phyloP scores from a whole-genome alignment of 2,113 vertebrate genomes.

The Rhinogobius similis region DNA sequence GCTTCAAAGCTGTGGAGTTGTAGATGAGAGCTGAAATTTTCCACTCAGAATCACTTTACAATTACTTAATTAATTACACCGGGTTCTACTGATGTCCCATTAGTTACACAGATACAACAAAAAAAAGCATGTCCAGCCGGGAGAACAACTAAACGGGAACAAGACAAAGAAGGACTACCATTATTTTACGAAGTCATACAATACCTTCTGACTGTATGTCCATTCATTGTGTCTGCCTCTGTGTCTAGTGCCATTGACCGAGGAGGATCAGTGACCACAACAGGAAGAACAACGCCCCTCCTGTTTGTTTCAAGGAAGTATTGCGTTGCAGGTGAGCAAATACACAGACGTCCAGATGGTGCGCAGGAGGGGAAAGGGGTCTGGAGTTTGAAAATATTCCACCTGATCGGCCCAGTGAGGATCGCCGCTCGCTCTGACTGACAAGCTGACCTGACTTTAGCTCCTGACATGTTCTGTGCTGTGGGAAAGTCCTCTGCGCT shows the following conservation, averaged over 20 bases:
- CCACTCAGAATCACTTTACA: too few relatives aligned
- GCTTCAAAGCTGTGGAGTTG: too few relatives aligned
- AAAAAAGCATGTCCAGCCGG: conserved; percentile 8
- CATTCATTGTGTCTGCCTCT: not conserved
- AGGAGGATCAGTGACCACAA: conserved; percentile 13
- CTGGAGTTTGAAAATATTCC: conserved; percentile 18
- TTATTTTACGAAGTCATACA: too few relatives aligned
- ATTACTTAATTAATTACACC: too few relatives aligned
- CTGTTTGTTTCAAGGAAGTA: conserved; percentile 47
- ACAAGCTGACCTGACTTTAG: conserved; percentile 16
- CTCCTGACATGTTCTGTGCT: conserved; percentile 12
- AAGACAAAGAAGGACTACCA: not conserved
- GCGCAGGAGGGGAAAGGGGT: conserved; percentile 8
- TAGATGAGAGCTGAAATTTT: too few relatives aligned
- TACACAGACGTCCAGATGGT: conserved; percentile 45
- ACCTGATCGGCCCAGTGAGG: conserved; percentile 23
- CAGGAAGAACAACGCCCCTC: conserved; percentile 27
- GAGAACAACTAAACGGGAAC: not conserved
- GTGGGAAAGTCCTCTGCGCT: conserved; percentile 2
- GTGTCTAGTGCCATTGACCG: conserved; percentile 5
- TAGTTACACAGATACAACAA: conserved; percentile 21
- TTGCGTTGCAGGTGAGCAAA: conserved; percentile 53
- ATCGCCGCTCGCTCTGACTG: conserved; percentile 8
- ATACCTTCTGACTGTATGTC: not conserved
- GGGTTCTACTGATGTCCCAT: conserved; percentile 12